These are phyloP conservation scores for Pseudoatta argentina DNA, from an alignment of 1,140 invertebrate species.

Conservation along the genomic window DNA sequence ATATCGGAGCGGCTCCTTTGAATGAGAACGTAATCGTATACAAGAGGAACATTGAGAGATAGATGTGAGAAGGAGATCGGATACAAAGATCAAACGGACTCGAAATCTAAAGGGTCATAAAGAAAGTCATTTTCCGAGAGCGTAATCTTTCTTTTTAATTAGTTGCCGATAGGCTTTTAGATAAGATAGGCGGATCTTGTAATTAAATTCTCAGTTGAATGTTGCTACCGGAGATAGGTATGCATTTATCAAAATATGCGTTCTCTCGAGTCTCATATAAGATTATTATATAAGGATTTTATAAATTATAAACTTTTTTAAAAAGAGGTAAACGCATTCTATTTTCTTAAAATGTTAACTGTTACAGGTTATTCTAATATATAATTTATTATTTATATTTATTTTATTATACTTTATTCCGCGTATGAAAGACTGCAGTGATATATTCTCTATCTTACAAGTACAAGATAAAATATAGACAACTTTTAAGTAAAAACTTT, in stretches of 20 bases:
- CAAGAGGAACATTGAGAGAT: conserved; percentile 17
- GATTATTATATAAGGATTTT: background rate
- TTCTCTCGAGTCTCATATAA: background rate
- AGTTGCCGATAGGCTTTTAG: background rate
- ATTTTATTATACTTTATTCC: background rate
- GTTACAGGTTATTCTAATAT: background rate
- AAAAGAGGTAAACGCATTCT: background rate
- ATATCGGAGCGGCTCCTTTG: conserved; percentile 51
- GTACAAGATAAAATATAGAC: no score
- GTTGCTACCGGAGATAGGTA: background rate
- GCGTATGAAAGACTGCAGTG: background rate
- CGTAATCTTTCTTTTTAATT: background rate
- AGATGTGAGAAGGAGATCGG: conserved; percentile 19
- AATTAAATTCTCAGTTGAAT: conserved; percentile 21
- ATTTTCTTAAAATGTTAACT: background rate
- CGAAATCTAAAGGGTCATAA: background rate
- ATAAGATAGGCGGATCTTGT: conserved; percentile 7
- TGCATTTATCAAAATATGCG: conserved; percentile 12
- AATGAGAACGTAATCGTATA: conserved; percentile 27
- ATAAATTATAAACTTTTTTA: background rate
- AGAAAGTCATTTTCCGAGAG: background rate
- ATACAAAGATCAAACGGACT: conserved; percentile 17
- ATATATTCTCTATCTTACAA: background rate
- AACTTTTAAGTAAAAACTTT: background rate
- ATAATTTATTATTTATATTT: background rate